Base-by-base conservation (phyloP, 2,888 invertebrate genomes). In the Barypeithes pellucidus region DNA sequence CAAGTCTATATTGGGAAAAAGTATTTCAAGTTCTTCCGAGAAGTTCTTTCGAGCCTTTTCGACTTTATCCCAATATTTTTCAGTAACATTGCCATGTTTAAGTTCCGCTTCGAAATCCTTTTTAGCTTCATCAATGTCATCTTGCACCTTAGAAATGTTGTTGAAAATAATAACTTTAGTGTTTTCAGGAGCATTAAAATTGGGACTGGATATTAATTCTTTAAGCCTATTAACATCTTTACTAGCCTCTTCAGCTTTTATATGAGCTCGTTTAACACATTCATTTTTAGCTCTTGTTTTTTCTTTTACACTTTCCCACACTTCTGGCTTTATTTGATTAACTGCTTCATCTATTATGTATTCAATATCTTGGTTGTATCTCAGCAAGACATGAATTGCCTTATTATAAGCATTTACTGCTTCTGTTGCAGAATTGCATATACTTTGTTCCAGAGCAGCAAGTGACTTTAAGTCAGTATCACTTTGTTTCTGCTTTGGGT, bases 41-140 rank as follows among this genome's bases (percentile, higher is more conserved):
- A 91, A 91, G 78, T 89, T 88, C 78, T 88, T 88, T 3, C 91
- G 87, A 0, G 91, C 90, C 39, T 87, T 83, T 77, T 90, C 88
- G 81, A 95, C 94, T 87, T 94, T 92, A 65, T 91, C 92, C 92
- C 95, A 95, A 82, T 95, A 97, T 80, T 91, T 92, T 76, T 95
- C 93, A 16, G 93, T 90, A 0, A 95, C 87, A 54, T 88, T 89
- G 0, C 91, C 87, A 54, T 87, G 86, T 24, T 89, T 88, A 52
- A 88, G 82, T 73, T 91, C 91, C 0, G 84, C 83, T 20, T 89
- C 89, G 68, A 90, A 90, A 7, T 87, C 88, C 4, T 88, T 86
- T 79, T 91, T 92, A 0, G 91, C 91, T 0, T 82, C 83, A 24
- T 87, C 85, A 0, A 95, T 88, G 77, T 93, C 92, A 0, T 88